Evolutionary conservation across 2,797 vertebrate species (phyloP).

Genomic region (Melanotaenia trifasciata): DNA sequence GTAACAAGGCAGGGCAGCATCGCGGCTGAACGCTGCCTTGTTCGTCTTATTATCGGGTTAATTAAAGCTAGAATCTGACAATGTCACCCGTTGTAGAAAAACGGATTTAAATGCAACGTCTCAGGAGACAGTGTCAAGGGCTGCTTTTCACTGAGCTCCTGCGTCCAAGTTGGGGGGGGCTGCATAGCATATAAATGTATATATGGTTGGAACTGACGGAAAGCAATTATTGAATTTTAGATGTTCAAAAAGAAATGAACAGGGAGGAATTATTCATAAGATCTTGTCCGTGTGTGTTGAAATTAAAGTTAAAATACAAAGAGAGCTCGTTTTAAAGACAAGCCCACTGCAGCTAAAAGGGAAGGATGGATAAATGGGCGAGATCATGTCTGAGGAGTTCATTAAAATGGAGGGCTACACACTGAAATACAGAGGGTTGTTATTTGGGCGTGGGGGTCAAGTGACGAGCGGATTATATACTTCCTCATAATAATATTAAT

Average conservation of each 20-base stretch:
- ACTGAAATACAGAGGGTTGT: constrained; percentile 92
- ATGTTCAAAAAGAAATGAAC: constrained; percentile 86
- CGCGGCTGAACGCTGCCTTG: constrained; percentile 91
- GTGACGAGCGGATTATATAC: constrained; percentile 99
- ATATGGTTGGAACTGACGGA: constrained; percentile 82
- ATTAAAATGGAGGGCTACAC: constrained; percentile 91
- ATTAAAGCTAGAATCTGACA: constrained; percentile 99
- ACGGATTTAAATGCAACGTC: constrained; percentile 97
- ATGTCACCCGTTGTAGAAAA: constrained; percentile 96
- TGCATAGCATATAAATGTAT: background rate
- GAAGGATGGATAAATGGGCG: constrained; percentile 83
- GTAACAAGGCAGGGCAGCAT: constrained; percentile 85
- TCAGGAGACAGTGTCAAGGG: constrained; percentile 97
- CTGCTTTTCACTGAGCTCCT: constrained; percentile 85
- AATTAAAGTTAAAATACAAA: constrained; percentile 84
- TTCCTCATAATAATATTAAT: constrained; percentile 99
- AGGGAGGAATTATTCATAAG: constrained; percentile 86
- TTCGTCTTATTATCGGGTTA: constrained; percentile 99
- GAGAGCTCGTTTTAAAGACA: constrained; percentile 82
- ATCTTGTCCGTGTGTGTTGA: constrained; percentile 79
- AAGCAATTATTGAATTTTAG: constrained; percentile 95
- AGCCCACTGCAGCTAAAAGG: constrained; percentile 71
- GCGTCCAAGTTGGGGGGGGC: constrained; percentile 70
- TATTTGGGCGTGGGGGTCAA: constrained; percentile 97
- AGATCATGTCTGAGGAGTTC: constrained; percentile 88